Base-by-base conservation (phyloP, 2,888 invertebrate species). In the Criorhina ranunculi region DNA sequence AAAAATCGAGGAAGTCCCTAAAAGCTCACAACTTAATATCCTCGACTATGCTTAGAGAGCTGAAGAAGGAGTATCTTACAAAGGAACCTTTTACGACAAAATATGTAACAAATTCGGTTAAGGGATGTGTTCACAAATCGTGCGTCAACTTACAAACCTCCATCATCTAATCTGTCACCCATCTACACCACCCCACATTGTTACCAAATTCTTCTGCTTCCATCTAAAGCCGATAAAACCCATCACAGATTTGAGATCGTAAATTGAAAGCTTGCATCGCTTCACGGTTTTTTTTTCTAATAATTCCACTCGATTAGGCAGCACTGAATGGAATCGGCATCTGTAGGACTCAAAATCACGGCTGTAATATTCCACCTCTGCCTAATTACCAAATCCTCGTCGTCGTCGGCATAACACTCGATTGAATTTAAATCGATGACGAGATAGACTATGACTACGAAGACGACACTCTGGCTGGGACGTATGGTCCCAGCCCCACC, bases 381-480 rank as follows among this genome's bases (percentile, higher is more conserved):
- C 67, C 64, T 85, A 79, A 79, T 85, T 85, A 80, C 69, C 44
- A 59, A 85, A 70, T 75, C 80, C 59, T 75, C 77, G 49, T 55
- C 40, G 59, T 57, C 24, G 49, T 57, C 67, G 67, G 79, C 85
- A 85, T 85, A 80, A 85, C 85, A 76, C 80, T 80, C 80, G 85
- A 85, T 85, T 85, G 79, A 85, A 75, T 80, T 85, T 60, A 76
- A 85, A 85, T 85, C 85, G 85, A 75, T 78, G 53, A 40, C 69
- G 49, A 53, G 1, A 49, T 29, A 15, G n/a, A 19, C n/a, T 5
- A 70, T 33, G 19, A 57, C 9, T n/a, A 24, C 24, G 29, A 55
- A 15, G 81, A 76, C 76, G 80, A 66, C 85, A 76, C 69, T 44
- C 17, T 76, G 75, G 75, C 85, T 80, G 79, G 75, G 29, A n/a